Percentiles rank a stretch among this genome's conserved stretches.
phyloP scores from a whole-genome alignment of 2,113 vertebrate species.

The Forbesichthys papilliferus region DNA sequence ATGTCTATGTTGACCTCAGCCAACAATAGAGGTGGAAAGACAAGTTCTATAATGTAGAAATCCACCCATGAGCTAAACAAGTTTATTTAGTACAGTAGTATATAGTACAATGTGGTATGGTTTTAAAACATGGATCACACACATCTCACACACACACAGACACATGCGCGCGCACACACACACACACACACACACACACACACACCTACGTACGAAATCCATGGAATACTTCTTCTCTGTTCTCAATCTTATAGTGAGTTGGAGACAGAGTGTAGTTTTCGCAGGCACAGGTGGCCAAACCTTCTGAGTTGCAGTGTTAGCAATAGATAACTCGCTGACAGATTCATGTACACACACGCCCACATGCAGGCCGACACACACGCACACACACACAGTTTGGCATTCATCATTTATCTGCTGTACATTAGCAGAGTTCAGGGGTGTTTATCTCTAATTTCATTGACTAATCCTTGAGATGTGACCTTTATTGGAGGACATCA shows the following conservation, averaged over 20 bases:
- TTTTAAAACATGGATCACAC: neutral
- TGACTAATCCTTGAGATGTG: neutral
- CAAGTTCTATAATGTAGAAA: no score
- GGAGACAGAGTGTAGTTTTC: no score
- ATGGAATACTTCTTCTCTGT: no score
- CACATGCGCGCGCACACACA: slow-evolving; percentile 15
- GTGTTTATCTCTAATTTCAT: neutral
- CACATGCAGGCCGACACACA: neutral
- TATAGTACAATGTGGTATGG: no score
- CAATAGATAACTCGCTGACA: neutral
- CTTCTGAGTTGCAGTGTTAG: neutral
- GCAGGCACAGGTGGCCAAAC: neutral
- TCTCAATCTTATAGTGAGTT: no score
- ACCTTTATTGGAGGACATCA: neutral
- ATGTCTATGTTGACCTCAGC: no score
- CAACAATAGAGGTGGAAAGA: no score
- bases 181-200: slow-evolving; percentile 14
- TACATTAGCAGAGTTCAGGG: neutral
- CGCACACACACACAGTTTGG: neutral
- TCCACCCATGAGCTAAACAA: no score
- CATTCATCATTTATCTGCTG: neutral
- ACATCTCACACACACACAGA: neutral
- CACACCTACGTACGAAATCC: neutral
- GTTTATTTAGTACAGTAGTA: no score
- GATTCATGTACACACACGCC: neutral